These are phyloP conservation scores for Propsilocerus akamusi DNA, from an alignment of 1,140 invertebrate species.

Conservation along the genomic window DNA sequence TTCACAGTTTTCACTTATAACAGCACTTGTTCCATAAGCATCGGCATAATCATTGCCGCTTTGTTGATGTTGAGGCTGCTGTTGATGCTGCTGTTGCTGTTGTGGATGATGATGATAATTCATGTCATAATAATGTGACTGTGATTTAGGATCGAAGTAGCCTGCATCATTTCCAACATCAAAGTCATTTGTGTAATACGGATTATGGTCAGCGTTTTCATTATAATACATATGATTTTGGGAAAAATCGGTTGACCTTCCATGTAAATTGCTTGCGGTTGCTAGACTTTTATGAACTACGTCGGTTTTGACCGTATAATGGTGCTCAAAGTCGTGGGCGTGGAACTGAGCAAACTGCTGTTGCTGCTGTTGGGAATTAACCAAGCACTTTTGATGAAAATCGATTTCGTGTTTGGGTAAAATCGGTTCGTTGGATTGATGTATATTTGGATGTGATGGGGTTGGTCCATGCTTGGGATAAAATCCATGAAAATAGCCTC, in stretches of 20 bases:
- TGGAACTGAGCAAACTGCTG: not conserved
- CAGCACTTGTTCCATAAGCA: not conserved
- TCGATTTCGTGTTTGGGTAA: not conserved
- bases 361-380: not conserved
- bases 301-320: not conserved
- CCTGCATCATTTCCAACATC: not conserved
- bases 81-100: not conserved
- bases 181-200: not conserved
- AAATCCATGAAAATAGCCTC: conserved; percentile 16
- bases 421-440: not conserved
- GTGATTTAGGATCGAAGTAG: not conserved
- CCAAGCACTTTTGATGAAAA: not conserved
- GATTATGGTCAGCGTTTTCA: not conserved
- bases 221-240: conserved; percentile 1
- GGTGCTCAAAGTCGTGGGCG: not conserved
- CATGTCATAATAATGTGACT: not conserved
- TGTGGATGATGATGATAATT: conserved; percentile 4
- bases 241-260: too few relatives aligned
- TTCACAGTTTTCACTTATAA: conserved; percentile 2
- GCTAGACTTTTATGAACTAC: not conserved
- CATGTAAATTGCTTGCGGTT: too few relatives aligned
- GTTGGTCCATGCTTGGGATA: conserved; percentile 17
- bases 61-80: not conserved
- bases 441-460: not conserved
- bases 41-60: not conserved